These are phyloP conservation scores for Dasysyrphus albostriatus DNA, from an alignment of 2,888 invertebrate genomes.

Conservation along the genomic window DNA sequence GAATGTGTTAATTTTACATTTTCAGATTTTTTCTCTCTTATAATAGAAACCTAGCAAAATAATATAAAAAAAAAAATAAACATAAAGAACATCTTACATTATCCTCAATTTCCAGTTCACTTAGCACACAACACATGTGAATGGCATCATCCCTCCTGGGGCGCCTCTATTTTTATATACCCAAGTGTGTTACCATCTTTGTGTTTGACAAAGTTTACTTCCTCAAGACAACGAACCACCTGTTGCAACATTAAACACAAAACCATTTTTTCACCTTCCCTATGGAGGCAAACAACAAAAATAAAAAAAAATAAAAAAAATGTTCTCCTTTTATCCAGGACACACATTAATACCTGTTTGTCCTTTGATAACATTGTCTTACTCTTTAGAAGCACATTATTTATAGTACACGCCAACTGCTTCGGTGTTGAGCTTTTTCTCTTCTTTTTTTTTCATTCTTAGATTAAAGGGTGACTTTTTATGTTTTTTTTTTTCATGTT, in stretches of 20 bases:
- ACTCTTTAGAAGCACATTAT: not conserved
- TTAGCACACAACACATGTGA: slow-evolving; percentile 68
- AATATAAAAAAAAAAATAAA: not conserved
- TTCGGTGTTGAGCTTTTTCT: not conserved
- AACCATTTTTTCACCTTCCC: slow-evolving; percentile 19
- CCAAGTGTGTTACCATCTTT: slow-evolving; percentile 34
- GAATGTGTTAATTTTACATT: not conserved
- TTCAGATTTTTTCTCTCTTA: not conserved
- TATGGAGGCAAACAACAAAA: not conserved
- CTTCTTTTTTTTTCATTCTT: not conserved
- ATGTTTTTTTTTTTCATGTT: not conserved
- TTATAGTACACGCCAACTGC: not conserved
- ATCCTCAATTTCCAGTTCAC: slow-evolving; percentile 52
- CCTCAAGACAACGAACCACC: slow-evolving; percentile 60
- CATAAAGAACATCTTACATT: slow-evolving; percentile 66
- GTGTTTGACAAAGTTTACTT: slow-evolving; percentile 62
- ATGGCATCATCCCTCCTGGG: not conserved
- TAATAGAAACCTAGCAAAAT: not conserved
- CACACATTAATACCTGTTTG: slow-evolving; percentile 36
- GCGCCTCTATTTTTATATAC: not conserved
- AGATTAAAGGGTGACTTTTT: slow-evolving; percentile 21
- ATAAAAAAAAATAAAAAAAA: not conserved
- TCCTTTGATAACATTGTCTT: slow-evolving; percentile 33
- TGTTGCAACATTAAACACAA: slow-evolving; percentile 40
- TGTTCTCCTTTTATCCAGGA: slow-evolving; percentile 42